A percentile compares a stretch with the other conserved stretches of the same genome.
phyloP scores from a whole-genome alignment of 2,113 vertebrate species.

The Camarhynchus parvulus region DNA sequence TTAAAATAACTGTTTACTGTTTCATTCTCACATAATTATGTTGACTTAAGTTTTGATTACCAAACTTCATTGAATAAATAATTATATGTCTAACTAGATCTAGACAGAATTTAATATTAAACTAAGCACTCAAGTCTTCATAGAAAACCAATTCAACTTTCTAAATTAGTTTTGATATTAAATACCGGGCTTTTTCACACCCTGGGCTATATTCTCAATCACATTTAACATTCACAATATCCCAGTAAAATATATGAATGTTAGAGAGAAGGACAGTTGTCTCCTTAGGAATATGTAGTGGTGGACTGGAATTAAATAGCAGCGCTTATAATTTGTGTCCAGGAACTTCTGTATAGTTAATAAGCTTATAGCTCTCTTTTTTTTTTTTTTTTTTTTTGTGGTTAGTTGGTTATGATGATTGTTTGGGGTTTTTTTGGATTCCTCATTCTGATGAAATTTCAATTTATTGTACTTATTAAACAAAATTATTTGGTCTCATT shows the following conservation, averaged over 20 bases:
- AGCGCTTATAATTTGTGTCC: not conserved
- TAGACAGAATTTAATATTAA: not conserved
- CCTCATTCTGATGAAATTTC: not conserved
- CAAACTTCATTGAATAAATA: not conserved
- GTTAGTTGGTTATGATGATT: not conserved
- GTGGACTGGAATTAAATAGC: not conserved
- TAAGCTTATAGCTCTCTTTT: no score
- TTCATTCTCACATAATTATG: not conserved
- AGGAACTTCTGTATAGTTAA: not conserved
- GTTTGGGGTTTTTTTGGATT: accelerated
- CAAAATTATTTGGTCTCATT: not conserved
- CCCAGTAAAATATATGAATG: not conserved
- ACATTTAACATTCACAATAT: not conserved
- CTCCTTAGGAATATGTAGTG: not conserved
- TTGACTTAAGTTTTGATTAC: not conserved
- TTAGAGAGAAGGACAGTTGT: not conserved
- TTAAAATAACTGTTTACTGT: slow-evolving; percentile 14
- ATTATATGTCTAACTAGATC: not conserved
- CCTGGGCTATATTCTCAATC: not conserved
- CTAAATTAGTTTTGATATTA: not conserved
- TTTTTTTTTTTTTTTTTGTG: no score
- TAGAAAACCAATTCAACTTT: not conserved
- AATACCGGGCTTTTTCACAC: not conserved
- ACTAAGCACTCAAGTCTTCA: not conserved
- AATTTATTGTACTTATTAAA: not conserved